phyloP scores from a whole-genome alignment of 2,113 vertebrate genomes.

The human region GRCh38 chr2:190724501-190725000 shows the following conservation, averaged over 20 bases:
- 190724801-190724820: not conserved
- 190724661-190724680: not conserved
- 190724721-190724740: not conserved
- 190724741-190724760: not conserved
- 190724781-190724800: not conserved
- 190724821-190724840: too few species aligned
- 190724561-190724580: not conserved
- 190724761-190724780: not conserved
- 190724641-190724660: not conserved
- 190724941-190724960: not conserved
- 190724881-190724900: not conserved
- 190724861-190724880: not conserved
- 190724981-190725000: not conserved
- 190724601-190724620: not conserved
- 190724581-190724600: not conserved
- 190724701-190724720: not conserved
- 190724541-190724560: not conserved
- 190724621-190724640: not conserved
- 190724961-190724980: conserved; percentile 5
- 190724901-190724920: not conserved
- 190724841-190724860: not conserved
- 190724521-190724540: not conserved
- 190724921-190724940: not conserved
- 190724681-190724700: not conserved
- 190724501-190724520: not conserved